Percentiles rank a stretch among this genome's conserved stretches.
These are phyloP conservation scores for Melanerpes formicivorus DNA, from an alignment of 2,113 vertebrate species.

Conservation along the genomic window DNA sequence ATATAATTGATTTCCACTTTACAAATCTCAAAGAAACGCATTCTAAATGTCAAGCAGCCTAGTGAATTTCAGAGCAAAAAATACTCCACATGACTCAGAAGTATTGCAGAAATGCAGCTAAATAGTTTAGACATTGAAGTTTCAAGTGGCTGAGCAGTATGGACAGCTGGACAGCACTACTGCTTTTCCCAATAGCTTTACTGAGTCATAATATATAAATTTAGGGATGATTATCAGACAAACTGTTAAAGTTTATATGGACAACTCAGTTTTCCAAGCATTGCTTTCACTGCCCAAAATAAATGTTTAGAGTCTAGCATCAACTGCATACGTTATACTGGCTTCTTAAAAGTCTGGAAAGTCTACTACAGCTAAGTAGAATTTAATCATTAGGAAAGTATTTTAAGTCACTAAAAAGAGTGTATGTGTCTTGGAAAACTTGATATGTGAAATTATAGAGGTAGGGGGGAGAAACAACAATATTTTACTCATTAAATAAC, in stretches of 20 bases:
- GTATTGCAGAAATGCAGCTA: not conserved
- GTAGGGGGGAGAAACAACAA: conserved; percentile 26
- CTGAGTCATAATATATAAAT: not conserved
- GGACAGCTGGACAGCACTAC: not conserved
- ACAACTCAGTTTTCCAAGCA: not conserved
- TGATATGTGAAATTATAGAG: conserved; percentile 34
- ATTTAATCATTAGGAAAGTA: conserved; percentile 62
- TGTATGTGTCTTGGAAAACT: conserved; percentile 45
- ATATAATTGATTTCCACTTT: not conserved
- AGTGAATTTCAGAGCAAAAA: not conserved
- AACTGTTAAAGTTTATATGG: not conserved
- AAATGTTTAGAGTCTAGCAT: not conserved
- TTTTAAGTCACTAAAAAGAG: conserved; percentile 51
- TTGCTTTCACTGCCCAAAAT: not conserved
- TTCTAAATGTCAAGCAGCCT: not conserved
- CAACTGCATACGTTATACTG: not conserved
- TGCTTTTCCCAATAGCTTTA: not conserved
- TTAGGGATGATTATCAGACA: not conserved
- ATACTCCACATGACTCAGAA: not conserved
- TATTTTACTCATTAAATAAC: conserved; percentile 60
- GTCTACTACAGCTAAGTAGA: not conserved
- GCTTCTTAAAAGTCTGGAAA: conserved; percentile 20
- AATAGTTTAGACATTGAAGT: not conserved
- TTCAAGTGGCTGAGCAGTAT: not conserved
- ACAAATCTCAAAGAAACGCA: not conserved